Percentiles rank a stretch among this genome's conserved stretches.
Conservation (phyloP, 1,140 invertebrate species). For the Oreohelix idahoensis region DNA sequence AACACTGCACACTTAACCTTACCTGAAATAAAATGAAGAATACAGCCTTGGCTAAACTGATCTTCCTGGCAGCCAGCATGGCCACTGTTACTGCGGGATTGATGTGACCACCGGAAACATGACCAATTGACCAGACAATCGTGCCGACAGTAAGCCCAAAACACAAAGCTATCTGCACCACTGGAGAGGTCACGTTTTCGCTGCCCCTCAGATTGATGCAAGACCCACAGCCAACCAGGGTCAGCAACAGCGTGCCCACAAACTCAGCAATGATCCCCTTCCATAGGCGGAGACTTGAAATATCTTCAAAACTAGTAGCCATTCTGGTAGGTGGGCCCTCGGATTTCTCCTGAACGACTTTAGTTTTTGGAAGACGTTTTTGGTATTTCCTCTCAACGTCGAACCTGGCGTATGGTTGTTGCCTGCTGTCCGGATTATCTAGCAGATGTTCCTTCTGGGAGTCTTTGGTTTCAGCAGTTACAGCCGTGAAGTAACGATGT, state of each 20-base stretch:
- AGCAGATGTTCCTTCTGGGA: not conserved
- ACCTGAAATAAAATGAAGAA: conserved; percentile 67
- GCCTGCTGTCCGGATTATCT: not conserved
- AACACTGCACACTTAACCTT: not conserved
- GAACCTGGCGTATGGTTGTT: not conserved
- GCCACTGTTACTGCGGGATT: conserved; percentile 90
- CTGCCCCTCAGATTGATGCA: conserved; percentile 73
- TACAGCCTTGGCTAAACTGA: conserved; percentile 65
- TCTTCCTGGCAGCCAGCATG: conserved; percentile 76
- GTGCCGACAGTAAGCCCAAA: conserved; percentile 71
- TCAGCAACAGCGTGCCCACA: conserved; percentile 87
- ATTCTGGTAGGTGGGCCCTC: conserved; percentile 33
- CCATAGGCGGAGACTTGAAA: conserved; percentile 55
- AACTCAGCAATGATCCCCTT: conserved; percentile 80
- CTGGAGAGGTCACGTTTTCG: not conserved
- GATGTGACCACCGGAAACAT: conserved; percentile 90
- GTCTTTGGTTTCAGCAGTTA: not conserved
- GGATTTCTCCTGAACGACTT: not conserved
- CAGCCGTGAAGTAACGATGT: not conserved
- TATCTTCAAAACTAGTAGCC: conserved; percentile 60
- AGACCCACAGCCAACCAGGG: conserved; percentile 87
- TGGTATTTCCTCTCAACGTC: not conserved
- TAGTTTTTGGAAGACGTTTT: not conserved
- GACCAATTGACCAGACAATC: conserved; percentile 78
- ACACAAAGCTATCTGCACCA: conserved; percentile 64